Base-by-base conservation (phyloP, 2,888 invertebrate species). In the Latheticus oryzae region DNA sequence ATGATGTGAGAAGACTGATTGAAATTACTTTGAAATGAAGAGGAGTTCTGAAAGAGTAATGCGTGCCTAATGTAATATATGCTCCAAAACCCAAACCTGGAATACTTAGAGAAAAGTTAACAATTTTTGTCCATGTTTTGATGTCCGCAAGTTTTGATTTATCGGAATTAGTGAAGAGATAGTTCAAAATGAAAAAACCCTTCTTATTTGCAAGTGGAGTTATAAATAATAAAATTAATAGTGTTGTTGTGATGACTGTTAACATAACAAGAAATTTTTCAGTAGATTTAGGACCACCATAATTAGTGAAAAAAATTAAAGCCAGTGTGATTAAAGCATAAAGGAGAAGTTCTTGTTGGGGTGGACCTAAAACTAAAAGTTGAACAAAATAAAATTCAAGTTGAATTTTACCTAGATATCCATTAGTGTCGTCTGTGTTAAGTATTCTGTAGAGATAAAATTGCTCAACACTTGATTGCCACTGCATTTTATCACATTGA, bases 1-100 rank as follows among this genome's bases (percentile, higher is more conserved):
- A 8, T 8, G 24, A 12, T 1, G 13, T 9, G 3, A 17, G 3
- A 3, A 58, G 12, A 23, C 54, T 51, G 1, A 55, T 37, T 3
- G 35, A 5, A 5, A 61, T 52, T 0, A 52, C 40, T 32, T 48
- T 51, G 24, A 58, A 7, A 37, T 58, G 52, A 5, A 48, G 35
- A 19, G 58, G 33, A 13, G 30, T 51, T 4, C 61, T 33, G 21
- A 61, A 61, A 9, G 13, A 13, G 16, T 30, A 33, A 2, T 24
- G 52, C 1, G 58, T 30, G 1, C 58, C 61, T 3, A 58, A 19
- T 12, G 47, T 33, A 7, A 28, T 52, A 5, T 47, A 42, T 4
- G 48, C 61, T 5, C 58, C 58, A 5, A 58, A 42, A 3, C 61
- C 61, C 9, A 61, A 17, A 5, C 58, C 58, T 13, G 40, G 11